Percentiles rank a stretch among this genome's conserved stretches.
These are phyloP conservation scores for Chelmon rostratus DNA, from an alignment of 2,797 vertebrate genomes.

Conservation along the genomic window DNA sequence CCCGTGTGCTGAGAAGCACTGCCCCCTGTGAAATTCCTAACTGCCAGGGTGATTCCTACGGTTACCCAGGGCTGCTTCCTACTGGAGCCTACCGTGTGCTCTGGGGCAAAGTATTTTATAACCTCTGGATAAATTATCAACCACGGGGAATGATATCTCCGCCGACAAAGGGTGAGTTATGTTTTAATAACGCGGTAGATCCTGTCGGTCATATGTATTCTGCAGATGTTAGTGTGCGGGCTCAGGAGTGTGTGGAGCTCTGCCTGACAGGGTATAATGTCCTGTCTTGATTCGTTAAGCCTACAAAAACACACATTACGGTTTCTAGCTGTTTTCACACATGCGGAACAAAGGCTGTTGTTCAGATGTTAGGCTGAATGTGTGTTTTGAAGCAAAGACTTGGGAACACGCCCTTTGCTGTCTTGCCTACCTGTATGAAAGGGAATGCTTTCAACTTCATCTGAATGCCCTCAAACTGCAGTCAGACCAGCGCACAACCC, in stretches of 20 bases:
- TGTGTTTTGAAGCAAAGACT: constrained; percentile 36
- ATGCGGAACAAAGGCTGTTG: constrained; percentile 14
- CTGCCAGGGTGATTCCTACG: constrained; percentile 78
- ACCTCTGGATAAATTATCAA: constrained; percentile 61
- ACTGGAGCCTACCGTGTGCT: constrained; percentile 59
- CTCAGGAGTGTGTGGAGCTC: constrained; percentile 52
- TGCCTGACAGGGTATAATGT: constrained; percentile 34
- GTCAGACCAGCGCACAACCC: constrained; percentile 9
- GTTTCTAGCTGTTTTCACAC: not conserved
- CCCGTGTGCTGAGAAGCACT: constrained; percentile 61
- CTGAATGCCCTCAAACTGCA: constrained; percentile 64
- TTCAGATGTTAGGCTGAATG: not conserved
- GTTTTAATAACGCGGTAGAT: constrained; percentile 7
- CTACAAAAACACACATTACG: constrained; percentile 19
- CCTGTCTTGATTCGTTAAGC: constrained; percentile 37
- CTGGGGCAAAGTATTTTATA: constrained; percentile 54
- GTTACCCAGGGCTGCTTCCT: constrained; percentile 75
- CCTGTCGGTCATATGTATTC: constrained; percentile 37
- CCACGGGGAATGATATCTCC: constrained; percentile 65
- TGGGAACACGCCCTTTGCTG: constrained; percentile 75
- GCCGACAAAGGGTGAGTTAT: constrained; percentile 77
- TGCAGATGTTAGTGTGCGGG: constrained; percentile 65
- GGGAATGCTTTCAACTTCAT: constrained; percentile 69
- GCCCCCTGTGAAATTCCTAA: constrained; percentile 82
- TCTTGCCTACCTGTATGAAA: constrained; percentile 71